Conservation (phyloP, 1,140 invertebrate species). For the Zaprionus ghesquierei region DNA sequence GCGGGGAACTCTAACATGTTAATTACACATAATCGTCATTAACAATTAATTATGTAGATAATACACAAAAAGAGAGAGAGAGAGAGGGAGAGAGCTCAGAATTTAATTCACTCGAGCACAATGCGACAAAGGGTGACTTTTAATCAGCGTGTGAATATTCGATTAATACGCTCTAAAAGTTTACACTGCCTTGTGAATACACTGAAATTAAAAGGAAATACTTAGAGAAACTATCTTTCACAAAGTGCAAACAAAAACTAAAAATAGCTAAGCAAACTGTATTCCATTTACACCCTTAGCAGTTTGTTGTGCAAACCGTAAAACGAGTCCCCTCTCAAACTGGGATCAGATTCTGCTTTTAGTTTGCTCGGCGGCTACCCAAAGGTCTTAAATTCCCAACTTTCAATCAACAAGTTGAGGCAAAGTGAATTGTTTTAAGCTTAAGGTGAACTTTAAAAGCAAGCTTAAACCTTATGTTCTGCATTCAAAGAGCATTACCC, state of each 20-base stretch:
- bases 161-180: constrained; percentile 11
- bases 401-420: constrained; percentile 28
- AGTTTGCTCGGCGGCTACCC: background rate
- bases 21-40: constrained; percentile 65
- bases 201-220: too few relatives aligned
- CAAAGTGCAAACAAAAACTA: background rate
- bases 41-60: constrained; percentile 77
- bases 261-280: background rate
- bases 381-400: background rate
- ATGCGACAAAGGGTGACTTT: constrained; percentile 20
- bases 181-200: background rate
- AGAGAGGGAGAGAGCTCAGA: background rate
- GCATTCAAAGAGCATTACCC: constrained; percentile 44
- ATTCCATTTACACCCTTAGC: background rate
- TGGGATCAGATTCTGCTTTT: background rate
- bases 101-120: background rate
- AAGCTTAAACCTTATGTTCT: constrained; percentile 4
- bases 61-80: constrained; percentile 1
- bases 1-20: constrained; percentile 29
- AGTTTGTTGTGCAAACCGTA: background rate
- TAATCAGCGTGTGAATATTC: constrained; percentile 22
- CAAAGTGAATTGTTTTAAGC: constrained; percentile 1
- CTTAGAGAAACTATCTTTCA: background rate
- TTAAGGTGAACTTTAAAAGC: constrained; percentile 15
- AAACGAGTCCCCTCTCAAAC: background rate